phyloP scores from a whole-genome alignment of 2,888 invertebrate species.

The Chymomyza fuscimana region DNA sequence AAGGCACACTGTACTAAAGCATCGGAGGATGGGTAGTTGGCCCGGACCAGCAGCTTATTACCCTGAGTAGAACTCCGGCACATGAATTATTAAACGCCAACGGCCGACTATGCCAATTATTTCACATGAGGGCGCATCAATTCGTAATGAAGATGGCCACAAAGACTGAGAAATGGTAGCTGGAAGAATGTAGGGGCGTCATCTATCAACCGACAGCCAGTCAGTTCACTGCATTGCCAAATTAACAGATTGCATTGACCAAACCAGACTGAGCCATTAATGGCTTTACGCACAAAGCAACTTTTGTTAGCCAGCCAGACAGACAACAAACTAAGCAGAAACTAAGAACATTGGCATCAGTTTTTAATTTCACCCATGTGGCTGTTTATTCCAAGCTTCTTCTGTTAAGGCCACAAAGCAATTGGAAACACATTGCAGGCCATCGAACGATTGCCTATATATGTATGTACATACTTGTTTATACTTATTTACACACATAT shows the following conservation, averaged over 20 bases:
- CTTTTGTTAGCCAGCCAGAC: slow-evolving; percentile 23
- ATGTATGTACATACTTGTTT: not conserved
- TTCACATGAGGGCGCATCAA: slow-evolving; percentile 69
- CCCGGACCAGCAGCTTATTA: not conserved
- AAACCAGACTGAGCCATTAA: slow-evolving; percentile 30
- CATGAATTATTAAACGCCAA: slow-evolving; percentile 68
- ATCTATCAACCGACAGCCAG: slow-evolving; percentile 24
- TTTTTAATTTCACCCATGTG: slow-evolving; percentile 66
- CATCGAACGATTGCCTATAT: slow-evolving; percentile 28
- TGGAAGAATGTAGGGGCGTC: not conserved
- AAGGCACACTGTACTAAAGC: not conserved
- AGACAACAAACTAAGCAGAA: not conserved
- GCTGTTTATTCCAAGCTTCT: slow-evolving; percentile 10
- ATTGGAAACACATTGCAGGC: slow-evolving; percentile 35
- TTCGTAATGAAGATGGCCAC: slow-evolving; percentile 49
- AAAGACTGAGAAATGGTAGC: not conserved
- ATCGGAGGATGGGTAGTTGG: not conserved
- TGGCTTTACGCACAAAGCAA: slow-evolving; percentile 42
- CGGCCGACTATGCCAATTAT: slow-evolving; percentile 63
- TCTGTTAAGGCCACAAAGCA: slow-evolving; percentile 31
- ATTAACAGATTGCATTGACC: slow-evolving; percentile 61
- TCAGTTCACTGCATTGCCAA: slow-evolving; percentile 17
- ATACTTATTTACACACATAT: not conserved
- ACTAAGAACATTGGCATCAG: slow-evolving; percentile 22
- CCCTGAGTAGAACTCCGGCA: slow-evolving; percentile 13